A percentile compares a stretch with the other conserved stretches of the same genome.
These are phyloP conservation scores for Pocillopora grandis DNA, from an alignment of 92 coral and sea anemone genomes.

Conservation along the genomic window DNA sequence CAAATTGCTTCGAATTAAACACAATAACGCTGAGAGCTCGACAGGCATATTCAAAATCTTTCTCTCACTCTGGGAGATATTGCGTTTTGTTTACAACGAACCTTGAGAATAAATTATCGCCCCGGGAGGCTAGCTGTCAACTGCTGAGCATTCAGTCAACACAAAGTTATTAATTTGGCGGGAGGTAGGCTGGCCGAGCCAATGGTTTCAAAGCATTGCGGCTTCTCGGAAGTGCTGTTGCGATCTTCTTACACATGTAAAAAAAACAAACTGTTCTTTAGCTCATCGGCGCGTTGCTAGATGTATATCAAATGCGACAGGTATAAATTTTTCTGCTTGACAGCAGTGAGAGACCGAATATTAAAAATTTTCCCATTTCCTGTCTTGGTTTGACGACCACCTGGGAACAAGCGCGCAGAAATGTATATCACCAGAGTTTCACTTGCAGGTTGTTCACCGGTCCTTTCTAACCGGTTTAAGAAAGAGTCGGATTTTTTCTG, in stretches of 20 bases:
- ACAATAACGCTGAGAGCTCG: slow-evolving; percentile 1
- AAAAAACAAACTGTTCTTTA: slow-evolving; percentile 21
- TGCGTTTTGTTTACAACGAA: slow-evolving; percentile 44
- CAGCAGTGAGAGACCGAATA: slow-evolving; percentile 19
- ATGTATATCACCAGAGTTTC: not conserved
- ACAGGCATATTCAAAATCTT: slow-evolving; percentile 19
- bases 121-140: slow-evolving; percentile 73
- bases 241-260: slow-evolving; percentile 26
- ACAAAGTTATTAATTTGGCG: slow-evolving; percentile 66
- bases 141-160: slow-evolving; percentile 71
- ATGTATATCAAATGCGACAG: slow-evolving; percentile 27
- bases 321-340: slow-evolving; percentile 23
- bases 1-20: slow-evolving; percentile 12
- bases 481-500: not conserved
- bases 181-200: slow-evolving; percentile 47
- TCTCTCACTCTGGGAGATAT: slow-evolving; percentile 33
- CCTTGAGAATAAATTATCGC: slow-evolving; percentile 79
- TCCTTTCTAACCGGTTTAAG: not conserved
- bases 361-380: slow-evolving; percentile 31
- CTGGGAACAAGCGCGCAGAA: slow-evolving; percentile 26
- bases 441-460: not conserved
- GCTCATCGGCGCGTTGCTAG: slow-evolving; percentile 19
- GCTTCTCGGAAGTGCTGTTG: slow-evolving; percentile 43
- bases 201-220: slow-evolving; percentile 6
- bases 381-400: slow-evolving; percentile 21